phyloP scores from a whole-genome alignment of 2,797 vertebrate species.

The Scomberomorus guttatus region DNA sequence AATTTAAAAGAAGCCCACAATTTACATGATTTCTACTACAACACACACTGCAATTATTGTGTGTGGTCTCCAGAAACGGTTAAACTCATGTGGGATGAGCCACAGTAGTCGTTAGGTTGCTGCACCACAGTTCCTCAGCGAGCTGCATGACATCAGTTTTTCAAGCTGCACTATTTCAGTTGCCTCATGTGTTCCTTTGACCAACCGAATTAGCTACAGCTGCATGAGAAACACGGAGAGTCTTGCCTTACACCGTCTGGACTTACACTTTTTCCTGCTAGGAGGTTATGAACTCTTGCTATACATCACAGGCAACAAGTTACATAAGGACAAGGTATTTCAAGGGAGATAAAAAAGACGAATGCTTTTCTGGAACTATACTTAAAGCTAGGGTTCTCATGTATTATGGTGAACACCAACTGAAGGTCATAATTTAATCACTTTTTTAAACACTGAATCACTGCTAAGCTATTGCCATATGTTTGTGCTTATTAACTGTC shows the following conservation, averaged over 20 bases:
- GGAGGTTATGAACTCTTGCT: slow-evolving; percentile 6
- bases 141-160: slow-evolving; percentile 72
- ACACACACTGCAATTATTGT: slow-evolving; percentile 70
- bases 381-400: neutral
- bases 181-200: slow-evolving; percentile 59
- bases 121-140: slow-evolving; percentile 40
- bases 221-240: slow-evolving; percentile 55
- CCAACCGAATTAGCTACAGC: slow-evolving; percentile 52
- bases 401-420: neutral
- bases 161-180: slow-evolving; percentile 59
- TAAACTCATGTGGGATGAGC: slow-evolving; percentile 60
- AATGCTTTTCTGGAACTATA: neutral
- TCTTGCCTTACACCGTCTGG: slow-evolving; percentile 24
- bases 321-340: slow-evolving; percentile 16
- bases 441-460: neutral
- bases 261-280: slow-evolving; percentile 8
- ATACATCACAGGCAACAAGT: neutral
- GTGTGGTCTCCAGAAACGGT: slow-evolving; percentile 73
- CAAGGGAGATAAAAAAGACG: neutral
- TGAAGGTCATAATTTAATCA: neutral
- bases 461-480: neutral
- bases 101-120: slow-evolving; percentile 55
- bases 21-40: slow-evolving; percentile 55
- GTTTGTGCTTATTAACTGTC: neutral
- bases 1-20: slow-evolving; percentile 62